These are phyloP conservation scores for Barbus barbus DNA, from an alignment of 2,113 vertebrate genomes.

Conservation along the genomic window DNA sequence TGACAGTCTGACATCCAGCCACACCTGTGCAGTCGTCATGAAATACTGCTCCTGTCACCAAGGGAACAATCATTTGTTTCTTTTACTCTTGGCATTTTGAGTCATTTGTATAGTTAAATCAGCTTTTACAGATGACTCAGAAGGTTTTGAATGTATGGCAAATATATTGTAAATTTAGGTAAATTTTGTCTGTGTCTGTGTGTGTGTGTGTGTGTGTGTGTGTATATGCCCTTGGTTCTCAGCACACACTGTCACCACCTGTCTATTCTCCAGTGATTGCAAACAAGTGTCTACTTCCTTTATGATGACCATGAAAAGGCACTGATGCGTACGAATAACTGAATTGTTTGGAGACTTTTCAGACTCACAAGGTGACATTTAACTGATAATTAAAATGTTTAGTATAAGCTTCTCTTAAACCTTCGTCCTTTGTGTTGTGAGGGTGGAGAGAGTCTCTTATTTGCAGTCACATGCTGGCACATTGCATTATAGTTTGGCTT, in stretches of 20 bases:
- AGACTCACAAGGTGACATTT: background rate
- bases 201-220: background rate
- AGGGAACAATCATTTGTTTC: too few species aligned
- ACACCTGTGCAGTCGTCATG: background rate
- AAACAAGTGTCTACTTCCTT: background rate
- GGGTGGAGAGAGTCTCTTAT: background rate
- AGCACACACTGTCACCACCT: conserved; percentile 29
- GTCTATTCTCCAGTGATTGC: background rate
- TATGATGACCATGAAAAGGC: background rate
- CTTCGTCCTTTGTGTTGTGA: background rate
- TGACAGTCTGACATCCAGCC: background rate
- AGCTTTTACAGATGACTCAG: background rate
- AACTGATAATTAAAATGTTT: background rate
- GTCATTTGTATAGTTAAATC: background rate
- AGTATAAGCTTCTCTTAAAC: background rate
- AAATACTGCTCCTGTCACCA: too few species aligned
- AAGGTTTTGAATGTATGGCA: background rate
- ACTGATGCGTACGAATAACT: background rate
- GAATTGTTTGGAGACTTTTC: background rate
- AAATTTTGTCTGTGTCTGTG: background rate
- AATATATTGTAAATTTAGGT: background rate
- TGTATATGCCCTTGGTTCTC: conserved; percentile 51
- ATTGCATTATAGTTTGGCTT: conserved; percentile 22
- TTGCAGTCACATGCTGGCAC: conserved; percentile 25
- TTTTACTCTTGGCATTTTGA: background rate